A percentile compares a stretch with the other conserved stretches of the same genome.
Evolutionary conservation across 2,888 invertebrate species (phyloP).

Genomic region (Callimorpha dominula): DNA sequence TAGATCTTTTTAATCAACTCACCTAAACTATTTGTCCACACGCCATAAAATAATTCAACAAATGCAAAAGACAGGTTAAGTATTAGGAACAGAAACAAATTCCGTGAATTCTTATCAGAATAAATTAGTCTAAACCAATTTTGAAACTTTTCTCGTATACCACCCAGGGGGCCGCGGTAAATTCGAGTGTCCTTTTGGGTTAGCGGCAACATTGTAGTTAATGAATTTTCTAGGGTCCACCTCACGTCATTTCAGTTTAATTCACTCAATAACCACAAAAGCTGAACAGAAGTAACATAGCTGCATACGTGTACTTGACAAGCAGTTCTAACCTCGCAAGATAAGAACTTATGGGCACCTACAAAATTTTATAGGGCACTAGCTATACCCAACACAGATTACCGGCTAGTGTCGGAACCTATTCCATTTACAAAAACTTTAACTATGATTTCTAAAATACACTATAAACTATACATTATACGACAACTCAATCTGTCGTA

Average conservation of each 20-base stretch:
- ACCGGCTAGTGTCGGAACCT: constrained; percentile 24
- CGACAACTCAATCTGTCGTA: constrained; percentile 49
- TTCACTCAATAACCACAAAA: constrained; percentile 70
- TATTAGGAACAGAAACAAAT: constrained; percentile 96
- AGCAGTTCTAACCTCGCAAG: constrained; percentile 77
- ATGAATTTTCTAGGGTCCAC: constrained; percentile 51
- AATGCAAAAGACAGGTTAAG: constrained; percentile 98
- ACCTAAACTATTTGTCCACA: constrained; percentile 96
- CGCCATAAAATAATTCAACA: constrained; percentile 97
- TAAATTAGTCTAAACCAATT: constrained; percentile 95
- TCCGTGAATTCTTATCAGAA: constrained; percentile 96
- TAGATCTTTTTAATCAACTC: constrained; percentile 49
- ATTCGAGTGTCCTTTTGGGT: constrained; percentile 90
- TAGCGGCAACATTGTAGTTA: constrained; percentile 90
- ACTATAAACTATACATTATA: constrained; percentile 47
- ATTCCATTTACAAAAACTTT: constrained; percentile 44
- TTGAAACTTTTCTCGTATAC: constrained; percentile 91
- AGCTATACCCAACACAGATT: constrained; percentile 21
- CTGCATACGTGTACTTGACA: constrained; percentile 84
- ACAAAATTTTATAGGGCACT: constrained; percentile 21
- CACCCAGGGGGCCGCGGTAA: constrained; percentile 86
- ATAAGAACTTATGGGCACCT: constrained; percentile 39
- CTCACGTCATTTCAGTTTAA: constrained; percentile 77
- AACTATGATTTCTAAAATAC: constrained; percentile 35
- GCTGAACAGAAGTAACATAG: constrained; percentile 64